Base-by-base conservation (phyloP, 2,888 invertebrate genomes). In the Noctua pronuba region DNA sequence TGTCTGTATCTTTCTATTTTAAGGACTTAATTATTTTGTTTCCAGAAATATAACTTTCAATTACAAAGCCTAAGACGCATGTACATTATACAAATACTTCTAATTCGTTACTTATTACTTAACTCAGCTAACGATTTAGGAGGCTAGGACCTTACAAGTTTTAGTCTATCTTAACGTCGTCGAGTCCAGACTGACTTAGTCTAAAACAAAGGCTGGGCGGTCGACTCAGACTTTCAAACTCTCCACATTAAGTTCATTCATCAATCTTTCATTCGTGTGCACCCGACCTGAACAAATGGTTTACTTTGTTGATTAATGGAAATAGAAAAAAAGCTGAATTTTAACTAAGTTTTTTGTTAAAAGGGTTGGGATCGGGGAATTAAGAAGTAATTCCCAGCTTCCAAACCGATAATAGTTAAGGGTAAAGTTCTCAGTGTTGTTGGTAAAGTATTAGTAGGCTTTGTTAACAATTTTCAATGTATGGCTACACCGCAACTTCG, bases 261-360 rank as follows among this genome's bases (percentile, higher is more conserved):
- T 91, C 86, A 89, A 87, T 90, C 88, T 89, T 88, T 86, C 86
- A 88, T 88, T 88, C 85, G 75, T 79, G 74, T 86, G 76, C 84
- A 75, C 65, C 65, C 79, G 67, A 83, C 77, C 79, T 73, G 66
- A 77, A 77, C 82, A 87, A 87, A 87, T 80, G 83, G 65, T 78
- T 84, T 71, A 85, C 85, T 86, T 76, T 60, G 73, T 82, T 86
- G 88, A 88, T 88, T 88, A 86, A 88, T 88, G 85, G 73, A 73
- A 86, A 81, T 79, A 68, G 66, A 77, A 83, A 85, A 79, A 79
- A 49, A 21, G 10, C 60, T 46, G 46, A 44, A 79, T 64, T 79
- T 13, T 44, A 78, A 60, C 71, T 73, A 58, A 79, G 52, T 68
- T 80, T 72, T 24, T 49, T 35, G 18, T 64, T 72, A 66, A 60